A percentile compares a stretch with the other conserved stretches of the same genome.
phyloP scores from a whole-genome alignment of 1,140 invertebrate genomes.

The Drosophila asahinai region DNA sequence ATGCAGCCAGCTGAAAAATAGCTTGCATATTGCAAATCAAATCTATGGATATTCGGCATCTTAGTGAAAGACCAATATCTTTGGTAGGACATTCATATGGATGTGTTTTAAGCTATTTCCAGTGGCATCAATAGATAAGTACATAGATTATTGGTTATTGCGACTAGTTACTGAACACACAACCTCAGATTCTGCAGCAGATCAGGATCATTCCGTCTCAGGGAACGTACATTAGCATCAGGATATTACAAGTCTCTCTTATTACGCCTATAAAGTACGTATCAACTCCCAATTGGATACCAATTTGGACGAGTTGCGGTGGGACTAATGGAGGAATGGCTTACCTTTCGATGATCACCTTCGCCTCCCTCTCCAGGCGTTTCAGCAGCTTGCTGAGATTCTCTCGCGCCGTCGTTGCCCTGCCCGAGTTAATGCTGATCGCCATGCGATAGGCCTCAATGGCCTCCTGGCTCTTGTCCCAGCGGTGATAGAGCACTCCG shows the following conservation, averaged over 20 bases:
- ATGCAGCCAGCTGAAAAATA: no score
- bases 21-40: no score
- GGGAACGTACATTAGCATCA: background rate
- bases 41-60: no score
- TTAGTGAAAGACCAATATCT: no score
- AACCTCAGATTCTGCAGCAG: constrained; percentile 18
- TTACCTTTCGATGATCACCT: constrained; percentile 22
- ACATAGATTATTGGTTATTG: background rate
- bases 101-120: background rate
- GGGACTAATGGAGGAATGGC: background rate
- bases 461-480: constrained; percentile 92
- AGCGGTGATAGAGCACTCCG: constrained; percentile 96
- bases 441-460: constrained; percentile 91
- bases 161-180: constrained; percentile 28
- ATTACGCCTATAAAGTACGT: background rate
- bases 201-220: background rate
- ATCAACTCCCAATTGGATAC: background rate
- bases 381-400: constrained; percentile 71
- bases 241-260: background rate
- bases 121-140: constrained; percentile 4
- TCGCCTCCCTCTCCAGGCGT: constrained; percentile 55
- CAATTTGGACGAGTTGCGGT: constrained; percentile 2
- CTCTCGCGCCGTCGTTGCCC: constrained; percentile 67
- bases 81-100: background rate
- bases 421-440: constrained; percentile 57